These are phyloP conservation scores for Hoplias malabaricus DNA, from an alignment of 2,113 vertebrate genomes.

Conservation along the genomic window DNA sequence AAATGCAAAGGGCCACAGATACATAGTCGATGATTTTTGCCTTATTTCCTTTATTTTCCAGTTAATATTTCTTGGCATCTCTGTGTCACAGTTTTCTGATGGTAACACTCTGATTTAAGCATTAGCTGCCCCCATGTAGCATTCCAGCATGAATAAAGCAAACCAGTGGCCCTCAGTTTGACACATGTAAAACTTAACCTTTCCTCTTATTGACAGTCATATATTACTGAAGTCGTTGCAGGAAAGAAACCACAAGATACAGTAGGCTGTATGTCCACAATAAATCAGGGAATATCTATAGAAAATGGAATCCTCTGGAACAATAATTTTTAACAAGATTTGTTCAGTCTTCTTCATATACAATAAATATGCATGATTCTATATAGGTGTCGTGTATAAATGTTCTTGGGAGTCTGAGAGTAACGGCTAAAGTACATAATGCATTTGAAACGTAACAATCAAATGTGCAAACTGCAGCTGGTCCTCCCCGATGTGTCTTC, in stretches of 20 bases:
- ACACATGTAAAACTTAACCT: constrained; percentile 12
- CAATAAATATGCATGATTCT: constrained; percentile 39
- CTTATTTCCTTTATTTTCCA: too few relatives aligned
- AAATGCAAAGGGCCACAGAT: not conserved
- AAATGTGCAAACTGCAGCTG: constrained; percentile 37
- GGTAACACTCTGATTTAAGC: not conserved
- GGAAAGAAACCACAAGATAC: constrained; percentile 26
- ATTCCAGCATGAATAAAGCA: constrained; percentile 2
- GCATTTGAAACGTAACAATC: constrained; percentile 18
- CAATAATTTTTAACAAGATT: not conserved
- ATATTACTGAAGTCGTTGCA: constrained; percentile 20
- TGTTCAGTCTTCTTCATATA: constrained; percentile 16
- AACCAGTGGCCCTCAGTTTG: constrained; percentile 11
- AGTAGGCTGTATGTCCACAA: constrained; percentile 33
- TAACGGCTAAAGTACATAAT: constrained; percentile 22
- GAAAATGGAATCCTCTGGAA: constrained; percentile 11
- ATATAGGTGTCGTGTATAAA: constrained; percentile 42
- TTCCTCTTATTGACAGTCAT: constrained; percentile 24
- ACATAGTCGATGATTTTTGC: too few relatives aligned
- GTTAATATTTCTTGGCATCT: not conserved
- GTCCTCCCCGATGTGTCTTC: constrained; percentile 7
- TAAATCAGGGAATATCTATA: constrained; percentile 27
- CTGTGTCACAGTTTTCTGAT: not conserved
- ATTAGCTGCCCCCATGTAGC: too few relatives aligned
- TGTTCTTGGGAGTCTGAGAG: constrained; percentile 44